A percentile compares a stretch with the other conserved stretches of the same genome.
Evolutionary conservation across 2,797 vertebrate species (phyloP).

Genomic region (Perodicticus potto): DNA sequence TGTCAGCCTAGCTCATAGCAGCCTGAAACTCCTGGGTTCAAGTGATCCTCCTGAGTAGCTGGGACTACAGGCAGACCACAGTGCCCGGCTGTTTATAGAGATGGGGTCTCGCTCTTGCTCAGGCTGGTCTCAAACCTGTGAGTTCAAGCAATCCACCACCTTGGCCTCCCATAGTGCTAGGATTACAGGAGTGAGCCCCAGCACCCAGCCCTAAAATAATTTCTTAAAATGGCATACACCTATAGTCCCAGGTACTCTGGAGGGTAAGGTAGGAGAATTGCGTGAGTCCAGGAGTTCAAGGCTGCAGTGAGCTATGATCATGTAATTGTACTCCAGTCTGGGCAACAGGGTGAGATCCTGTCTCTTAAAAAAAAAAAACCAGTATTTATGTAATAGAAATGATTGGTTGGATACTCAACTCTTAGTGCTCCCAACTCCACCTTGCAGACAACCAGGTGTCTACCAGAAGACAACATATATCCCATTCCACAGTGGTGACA

Average conservation of each 20-base stretch:
- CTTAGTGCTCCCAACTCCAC: background rate
- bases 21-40: too few relatives aligned
- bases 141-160: too few relatives aligned
- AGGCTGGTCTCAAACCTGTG: too few relatives aligned
- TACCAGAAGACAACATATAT: background rate
- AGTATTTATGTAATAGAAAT: background rate
- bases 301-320: background rate
- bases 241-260: background rate
- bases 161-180: too few relatives aligned
- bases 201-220: too few relatives aligned
- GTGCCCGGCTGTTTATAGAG: too few relatives aligned
- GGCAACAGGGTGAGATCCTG: background rate
- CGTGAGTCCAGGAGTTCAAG: background rate
- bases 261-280: background rate
- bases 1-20: too few relatives aligned
- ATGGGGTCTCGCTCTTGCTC: too few relatives aligned
- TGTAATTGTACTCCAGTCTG: background rate
- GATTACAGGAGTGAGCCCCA: too few relatives aligned
- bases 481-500: background rate
- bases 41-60: too few relatives aligned
- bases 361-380: background rate
- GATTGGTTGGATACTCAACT: background rate
- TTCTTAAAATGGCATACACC: background rate
- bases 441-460: background rate
- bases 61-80: too few relatives aligned